Base-by-base conservation (phyloP, 2,797 vertebrate species). In the Yasuhikotakia modesta region DNA sequence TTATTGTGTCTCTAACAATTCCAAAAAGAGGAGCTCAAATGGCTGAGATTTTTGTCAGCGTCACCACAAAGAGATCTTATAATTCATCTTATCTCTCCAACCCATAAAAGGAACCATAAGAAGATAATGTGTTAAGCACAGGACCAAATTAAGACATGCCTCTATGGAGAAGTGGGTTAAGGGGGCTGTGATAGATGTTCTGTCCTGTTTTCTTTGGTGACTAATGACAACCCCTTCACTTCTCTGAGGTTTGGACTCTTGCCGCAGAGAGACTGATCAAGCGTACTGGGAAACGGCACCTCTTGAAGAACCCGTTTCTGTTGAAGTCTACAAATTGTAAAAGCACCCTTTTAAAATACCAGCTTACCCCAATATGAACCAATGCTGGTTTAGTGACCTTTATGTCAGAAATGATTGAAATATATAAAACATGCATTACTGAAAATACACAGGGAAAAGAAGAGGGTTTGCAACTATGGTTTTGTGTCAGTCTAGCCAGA, bases 121-220 rank as follows among this genome's bases (percentile, higher is more conserved):
- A 27, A 70, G 52, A 21, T 12, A 32, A 46, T 43, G 35, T 17
- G 61, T 58, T 66, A n/a, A 72, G 61, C 48, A 5, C 22, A 71
- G 67, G 67, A 45, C 67, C 75, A 80, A 52, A 78, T 83, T 57
- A 74, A 67, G 69, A 76, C 32, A 39, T 71, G 64, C 57, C 50
- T 72, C 46, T 81, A 70, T 81, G 75, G 79, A 81, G 89, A 91
- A 90, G 85, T 92, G 87, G 89, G 91, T 89, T 91, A 91, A 87
- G 83, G 80, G 86, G 87, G 85, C 76, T 21, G 66, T 92, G 90
- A 93, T 91, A 83, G 90, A 93, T 87, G 88, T 85, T 83, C 87
- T 79, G 85, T 76, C 85, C 82, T 73, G 64, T 83, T 89, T 87
- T 89, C 80, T 87, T 72, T 74, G 75, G 83, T 90, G 88, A 90